phyloP scores from a whole-genome alignment of 2,113 vertebrate species.

The Tragulus kanchil region DNA sequence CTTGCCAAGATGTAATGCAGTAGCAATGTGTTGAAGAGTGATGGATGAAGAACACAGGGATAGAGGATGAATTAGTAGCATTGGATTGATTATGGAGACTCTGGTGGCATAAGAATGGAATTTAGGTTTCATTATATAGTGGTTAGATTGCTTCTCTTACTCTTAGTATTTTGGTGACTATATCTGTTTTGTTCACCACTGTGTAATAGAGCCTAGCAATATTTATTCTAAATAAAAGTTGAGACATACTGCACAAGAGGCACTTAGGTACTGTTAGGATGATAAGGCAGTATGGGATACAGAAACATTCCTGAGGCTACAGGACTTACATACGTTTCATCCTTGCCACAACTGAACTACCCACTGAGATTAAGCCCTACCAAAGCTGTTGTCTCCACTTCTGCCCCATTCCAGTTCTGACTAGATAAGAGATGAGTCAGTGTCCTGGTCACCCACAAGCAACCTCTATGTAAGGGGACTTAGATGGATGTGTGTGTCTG shows the following conservation, averaged over 20 bases:
- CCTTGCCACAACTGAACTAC: neutral
- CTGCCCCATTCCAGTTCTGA: neutral
- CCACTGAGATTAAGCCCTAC: neutral
- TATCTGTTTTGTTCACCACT: neutral
- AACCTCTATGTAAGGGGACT: neutral
- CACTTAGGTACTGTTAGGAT: neutral
- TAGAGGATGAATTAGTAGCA: neutral
- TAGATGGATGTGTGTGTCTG: neutral
- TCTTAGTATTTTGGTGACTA: neutral
- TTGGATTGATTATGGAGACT: neutral
- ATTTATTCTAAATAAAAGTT: slow-evolving; percentile 14
- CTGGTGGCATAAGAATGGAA: neutral
- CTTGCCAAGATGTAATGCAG: neutral
- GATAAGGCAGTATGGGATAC: neutral
- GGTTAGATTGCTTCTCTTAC: neutral
- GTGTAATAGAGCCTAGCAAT: neutral
- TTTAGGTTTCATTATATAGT: neutral
- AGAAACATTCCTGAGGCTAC: neutral
- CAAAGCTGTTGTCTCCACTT: neutral
- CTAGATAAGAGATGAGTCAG: neutral
- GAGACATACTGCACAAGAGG: neutral
- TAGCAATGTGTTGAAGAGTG: neutral
- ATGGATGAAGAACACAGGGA: neutral
- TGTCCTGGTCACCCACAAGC: neutral
- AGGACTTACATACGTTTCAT: neutral